phyloP scores from a whole-genome alignment of 2,888 invertebrate genomes.

The Aplocera efformata region DNA sequence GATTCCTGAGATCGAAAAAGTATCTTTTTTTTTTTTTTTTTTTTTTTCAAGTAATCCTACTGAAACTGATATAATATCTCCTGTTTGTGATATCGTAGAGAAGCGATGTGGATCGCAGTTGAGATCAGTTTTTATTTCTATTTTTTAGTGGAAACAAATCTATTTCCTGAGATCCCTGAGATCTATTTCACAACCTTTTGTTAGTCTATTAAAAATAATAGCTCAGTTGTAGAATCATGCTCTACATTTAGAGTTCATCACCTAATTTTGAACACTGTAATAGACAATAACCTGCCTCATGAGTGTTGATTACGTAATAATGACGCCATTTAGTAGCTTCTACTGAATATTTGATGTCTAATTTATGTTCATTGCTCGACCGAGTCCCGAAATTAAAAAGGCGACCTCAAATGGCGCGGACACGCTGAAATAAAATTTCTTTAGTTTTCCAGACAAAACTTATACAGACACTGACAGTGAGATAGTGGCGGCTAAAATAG shows the following conservation, averaged over 20 bases:
- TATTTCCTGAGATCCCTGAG: too few species aligned
- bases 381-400: constrained; percentile 24
- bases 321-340: constrained; percentile 35
- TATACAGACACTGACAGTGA: constrained; percentile 25
- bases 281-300: constrained; percentile 47
- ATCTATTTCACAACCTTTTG: constrained; percentile 22
- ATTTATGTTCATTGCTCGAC: constrained; percentile 25
- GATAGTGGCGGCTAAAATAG: constrained; percentile 26
- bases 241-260: constrained; percentile 30
- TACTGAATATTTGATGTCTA: constrained; percentile 26
- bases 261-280: constrained; percentile 43
- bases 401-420: neutral
- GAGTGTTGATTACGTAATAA: constrained; percentile 36
- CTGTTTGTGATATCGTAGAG: constrained; percentile 8
- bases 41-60: constrained; percentile 18
- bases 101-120: constrained; percentile 9
- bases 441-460: constrained; percentile 14
- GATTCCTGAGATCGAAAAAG: constrained; percentile 25
- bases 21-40: too few species aligned
- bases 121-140: constrained; percentile 13
- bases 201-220: constrained; percentile 22
- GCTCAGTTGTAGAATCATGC: constrained; percentile 18
- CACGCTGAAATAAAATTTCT: constrained; percentile 7
- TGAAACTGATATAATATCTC: constrained; percentile 14
- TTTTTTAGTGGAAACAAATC: constrained; percentile 16